Conservation (phyloP, 2,113 vertebrate species). For the Anhinga rufa region DNA sequence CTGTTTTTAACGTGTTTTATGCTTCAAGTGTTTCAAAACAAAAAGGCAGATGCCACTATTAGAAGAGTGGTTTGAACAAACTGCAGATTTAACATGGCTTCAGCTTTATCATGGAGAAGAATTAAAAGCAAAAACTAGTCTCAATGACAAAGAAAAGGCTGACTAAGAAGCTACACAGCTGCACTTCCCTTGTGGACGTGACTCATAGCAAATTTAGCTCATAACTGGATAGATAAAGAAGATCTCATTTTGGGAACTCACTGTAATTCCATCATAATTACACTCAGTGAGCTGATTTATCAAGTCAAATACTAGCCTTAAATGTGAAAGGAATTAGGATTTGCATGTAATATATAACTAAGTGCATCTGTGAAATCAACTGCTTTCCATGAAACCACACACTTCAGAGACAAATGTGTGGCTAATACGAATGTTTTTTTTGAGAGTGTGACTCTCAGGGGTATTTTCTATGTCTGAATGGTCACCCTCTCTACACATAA, state of each 20-base stretch:
- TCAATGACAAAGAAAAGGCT: conserved; percentile 10
- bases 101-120: background rate
- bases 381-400: background rate
- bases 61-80: background rate
- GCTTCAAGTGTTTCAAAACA: background rate
- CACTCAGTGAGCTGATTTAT: background rate
- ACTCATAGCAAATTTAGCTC: background rate
- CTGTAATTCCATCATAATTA: background rate
- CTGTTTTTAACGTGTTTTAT: background rate
- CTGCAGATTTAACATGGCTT: background rate
- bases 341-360: background rate
- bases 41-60: background rate
- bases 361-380: background rate
- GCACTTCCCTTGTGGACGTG: background rate
- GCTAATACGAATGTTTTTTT: background rate
- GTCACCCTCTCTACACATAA: background rate
- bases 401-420: background rate
- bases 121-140: background rate
- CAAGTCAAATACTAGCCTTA: background rate
- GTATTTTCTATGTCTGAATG: background rate
- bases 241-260: background rate
- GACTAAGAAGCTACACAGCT: background rate
- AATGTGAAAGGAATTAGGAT: background rate
- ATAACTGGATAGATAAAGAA: background rate
- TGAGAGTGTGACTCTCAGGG: background rate